phyloP scores from a whole-genome alignment of 2,888 invertebrate species.

The Lepidonotus clava region DNA sequence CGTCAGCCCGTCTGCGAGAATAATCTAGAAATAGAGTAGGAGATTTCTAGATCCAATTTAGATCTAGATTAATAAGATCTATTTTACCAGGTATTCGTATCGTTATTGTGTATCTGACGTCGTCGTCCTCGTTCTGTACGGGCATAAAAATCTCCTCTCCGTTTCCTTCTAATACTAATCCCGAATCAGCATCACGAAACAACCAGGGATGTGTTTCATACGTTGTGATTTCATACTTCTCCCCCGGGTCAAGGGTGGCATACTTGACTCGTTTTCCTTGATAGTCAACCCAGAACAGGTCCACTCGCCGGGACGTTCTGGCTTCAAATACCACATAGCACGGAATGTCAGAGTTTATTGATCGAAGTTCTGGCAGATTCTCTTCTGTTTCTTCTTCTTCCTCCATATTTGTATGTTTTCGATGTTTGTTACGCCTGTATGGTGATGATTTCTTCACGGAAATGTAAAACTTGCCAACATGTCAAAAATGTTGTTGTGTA shows the following conservation, averaged over 20 bases:
- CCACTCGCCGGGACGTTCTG: background rate
- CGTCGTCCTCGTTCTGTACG: background rate
- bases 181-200: slow-evolving; percentile 15
- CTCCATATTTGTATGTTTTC: no score
- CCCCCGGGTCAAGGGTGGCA: background rate
- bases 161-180: background rate
- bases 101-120: background rate
- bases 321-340: background rate
- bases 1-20: no score
- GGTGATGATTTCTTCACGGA: no score
- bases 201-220: slow-evolving; percentile 50
- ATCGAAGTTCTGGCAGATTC: slow-evolving; percentile 5
- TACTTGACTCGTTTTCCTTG: slow-evolving; percentile 51
- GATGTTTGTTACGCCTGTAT: no score
- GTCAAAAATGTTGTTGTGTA: background rate
- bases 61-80: no score
- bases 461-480: no score
- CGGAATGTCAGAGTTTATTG: background rate
- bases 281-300: slow-evolving; percentile 53
- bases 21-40: no score
- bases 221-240: background rate
- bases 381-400: slow-evolving; percentile 14
- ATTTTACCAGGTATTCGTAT: no score
- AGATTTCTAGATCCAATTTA: no score
- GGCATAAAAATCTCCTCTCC: slow-evolving; percentile 17